phyloP scores from a whole-genome alignment of 37 sponge, comb jelly and placozoan genomes.

The Cliona cf. orientalis region DNA sequence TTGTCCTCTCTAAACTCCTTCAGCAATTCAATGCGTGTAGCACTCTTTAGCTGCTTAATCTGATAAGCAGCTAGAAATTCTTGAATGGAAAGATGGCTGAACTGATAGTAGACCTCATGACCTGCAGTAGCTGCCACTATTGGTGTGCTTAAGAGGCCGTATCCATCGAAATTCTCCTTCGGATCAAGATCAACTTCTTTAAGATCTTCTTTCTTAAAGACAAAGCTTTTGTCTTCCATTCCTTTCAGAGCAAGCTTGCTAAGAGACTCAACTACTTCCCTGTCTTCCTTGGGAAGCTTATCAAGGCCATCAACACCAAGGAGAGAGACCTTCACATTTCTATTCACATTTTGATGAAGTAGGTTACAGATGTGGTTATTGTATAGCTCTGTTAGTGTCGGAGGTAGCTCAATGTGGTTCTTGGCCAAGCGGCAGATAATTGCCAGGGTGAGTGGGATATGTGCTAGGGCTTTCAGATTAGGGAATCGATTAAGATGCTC shows the following conservation, averaged over 20 bases:
- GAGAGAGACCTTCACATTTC: neutral
- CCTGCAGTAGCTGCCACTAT: slow-evolving; percentile 8
- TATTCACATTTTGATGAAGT: slow-evolving; percentile 12
- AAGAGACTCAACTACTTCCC: slow-evolving; percentile 3
- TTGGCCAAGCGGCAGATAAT: slow-evolving; percentile 28
- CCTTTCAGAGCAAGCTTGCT: slow-evolving; percentile 31
- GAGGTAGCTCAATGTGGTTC: slow-evolving; percentile 1
- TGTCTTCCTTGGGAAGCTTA: neutral
- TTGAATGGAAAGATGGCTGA: slow-evolving; percentile 26
- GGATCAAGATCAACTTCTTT: neutral
- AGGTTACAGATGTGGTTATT: slow-evolving; percentile 17
- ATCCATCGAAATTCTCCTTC: slow-evolving; percentile 24
- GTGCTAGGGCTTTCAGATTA: slow-evolving; percentile 39
- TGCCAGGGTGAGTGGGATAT: slow-evolving; percentile 40
- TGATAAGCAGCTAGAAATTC: slow-evolving; percentile 22
- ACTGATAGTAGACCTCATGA: slow-evolving; percentile 13
- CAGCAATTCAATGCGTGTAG: neutral
- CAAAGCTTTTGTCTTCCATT: slow-evolving; percentile 14
- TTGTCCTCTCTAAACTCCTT: slow-evolving; percentile 22
- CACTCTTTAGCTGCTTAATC: neutral
- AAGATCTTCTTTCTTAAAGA: slow-evolving; percentile 5
- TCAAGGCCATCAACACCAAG: neutral
- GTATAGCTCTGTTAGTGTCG: slow-evolving; percentile 39
- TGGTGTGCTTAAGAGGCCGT: slow-evolving; percentile 6
- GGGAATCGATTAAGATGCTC: slow-evolving; percentile 29